Conservation (phyloP, 1,140 invertebrate species). For the Potamilus streckersoni region DNA sequence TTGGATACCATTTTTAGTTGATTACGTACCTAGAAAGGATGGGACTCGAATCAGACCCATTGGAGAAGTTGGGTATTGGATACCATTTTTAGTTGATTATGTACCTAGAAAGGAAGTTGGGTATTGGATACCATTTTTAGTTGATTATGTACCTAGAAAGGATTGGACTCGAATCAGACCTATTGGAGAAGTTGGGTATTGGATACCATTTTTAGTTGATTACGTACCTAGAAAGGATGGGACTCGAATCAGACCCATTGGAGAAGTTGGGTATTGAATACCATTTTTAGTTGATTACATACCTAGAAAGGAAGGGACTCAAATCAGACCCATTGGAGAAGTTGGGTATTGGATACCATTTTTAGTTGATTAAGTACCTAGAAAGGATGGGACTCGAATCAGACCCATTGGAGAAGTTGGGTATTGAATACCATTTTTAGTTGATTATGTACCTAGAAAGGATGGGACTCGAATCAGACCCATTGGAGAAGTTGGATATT, state of each 20-base stretch:
- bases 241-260: too few species aligned
- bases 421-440: background rate
- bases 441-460: constrained; percentile 81
- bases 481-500: constrained; percentile 83
- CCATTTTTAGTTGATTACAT: too few species aligned
- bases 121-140: too few species aligned
- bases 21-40: constrained; percentile 86
- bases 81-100: constrained; percentile 3
- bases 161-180: constrained; percentile 94
- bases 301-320: constrained; percentile 91
- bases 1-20: constrained; percentile 74
- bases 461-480: constrained; percentile 94
- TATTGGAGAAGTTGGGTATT: too few species aligned
- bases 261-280: constrained; percentile 80
- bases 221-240: constrained; percentile 84
- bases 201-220: too few species aligned
- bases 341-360: constrained; percentile 79
- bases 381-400: constrained; percentile 92
- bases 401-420: constrained; percentile 73
- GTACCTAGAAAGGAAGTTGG: constrained; percentile 93
- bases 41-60: constrained; percentile 90
- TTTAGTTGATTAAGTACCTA: constrained; percentile 74
- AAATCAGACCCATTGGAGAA: constrained; percentile 94
- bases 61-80: too few species aligned
- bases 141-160: constrained; percentile 80